These are phyloP conservation scores for Leptocoma aspasia DNA, from an alignment of 2,113 vertebrate species.

Conservation along the genomic window DNA sequence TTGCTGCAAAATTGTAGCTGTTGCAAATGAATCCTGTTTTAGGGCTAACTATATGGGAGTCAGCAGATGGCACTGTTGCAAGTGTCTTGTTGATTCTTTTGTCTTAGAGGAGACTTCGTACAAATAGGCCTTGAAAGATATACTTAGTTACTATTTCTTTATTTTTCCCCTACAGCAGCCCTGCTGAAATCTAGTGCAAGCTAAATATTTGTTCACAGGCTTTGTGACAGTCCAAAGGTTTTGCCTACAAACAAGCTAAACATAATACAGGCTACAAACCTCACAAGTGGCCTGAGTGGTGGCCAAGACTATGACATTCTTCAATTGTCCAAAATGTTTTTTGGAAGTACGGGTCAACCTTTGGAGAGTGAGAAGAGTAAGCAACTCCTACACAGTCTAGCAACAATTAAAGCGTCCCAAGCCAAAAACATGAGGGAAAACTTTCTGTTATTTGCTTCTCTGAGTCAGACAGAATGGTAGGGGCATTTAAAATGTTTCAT, in stretches of 20 bases:
- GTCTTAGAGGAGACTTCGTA: background rate
- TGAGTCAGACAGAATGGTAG: background rate
- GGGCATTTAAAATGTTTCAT: background rate
- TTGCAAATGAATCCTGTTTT: background rate
- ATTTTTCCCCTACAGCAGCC: background rate
- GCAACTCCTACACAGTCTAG: background rate
- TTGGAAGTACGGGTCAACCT: background rate
- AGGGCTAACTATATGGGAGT: background rate
- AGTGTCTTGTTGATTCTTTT: slow-evolving; percentile 1
- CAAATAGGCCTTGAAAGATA: background rate
- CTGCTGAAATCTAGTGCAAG: background rate
- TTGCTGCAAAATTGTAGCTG: background rate
- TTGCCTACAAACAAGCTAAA: background rate
- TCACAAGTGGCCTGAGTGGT: background rate
- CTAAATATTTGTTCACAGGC: background rate
- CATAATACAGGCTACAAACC: background rate
- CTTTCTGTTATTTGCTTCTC: background rate
- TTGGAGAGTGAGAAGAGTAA: background rate
- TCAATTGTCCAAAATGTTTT: background rate
- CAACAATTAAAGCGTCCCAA: background rate
- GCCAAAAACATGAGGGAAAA: background rate
- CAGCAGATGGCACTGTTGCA: slow-evolving; percentile 55
- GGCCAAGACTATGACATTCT: background rate
- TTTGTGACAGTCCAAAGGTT: background rate
- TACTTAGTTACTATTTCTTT: background rate